A percentile compares a stretch with the other conserved stretches of the same genome.
Conservation (phyloP, 2,888 invertebrate species). For the Darwinula stevensoni region DNA sequence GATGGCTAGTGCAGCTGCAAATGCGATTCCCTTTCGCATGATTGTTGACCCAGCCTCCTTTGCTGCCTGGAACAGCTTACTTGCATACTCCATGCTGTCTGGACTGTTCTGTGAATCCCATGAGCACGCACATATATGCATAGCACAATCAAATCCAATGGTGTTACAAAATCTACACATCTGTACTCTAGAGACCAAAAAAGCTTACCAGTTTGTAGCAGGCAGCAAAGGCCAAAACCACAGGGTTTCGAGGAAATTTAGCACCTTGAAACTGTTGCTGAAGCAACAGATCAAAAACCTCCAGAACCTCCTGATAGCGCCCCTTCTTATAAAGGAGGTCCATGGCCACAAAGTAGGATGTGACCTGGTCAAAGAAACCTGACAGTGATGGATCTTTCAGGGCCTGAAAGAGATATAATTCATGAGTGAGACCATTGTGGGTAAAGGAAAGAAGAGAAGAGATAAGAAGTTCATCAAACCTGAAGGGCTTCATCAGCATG, state of each 20-base stretch:
- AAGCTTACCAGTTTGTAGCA: conserved; percentile 51
- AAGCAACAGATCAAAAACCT: conserved; percentile 28
- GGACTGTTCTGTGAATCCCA: conserved; percentile 45
- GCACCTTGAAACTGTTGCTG: conserved; percentile 28
- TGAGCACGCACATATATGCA: no score
- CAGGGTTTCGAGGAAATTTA: conserved; percentile 32
- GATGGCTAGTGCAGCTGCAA: conserved; percentile 32
- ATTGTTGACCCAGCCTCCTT: conserved; percentile 24
- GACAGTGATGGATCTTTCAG: conserved; percentile 28
- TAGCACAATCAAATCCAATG: no score
- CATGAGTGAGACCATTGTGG: not conserved
- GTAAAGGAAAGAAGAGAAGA: not conserved
- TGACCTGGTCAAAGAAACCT: conserved; percentile 39
- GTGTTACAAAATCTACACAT: no score
- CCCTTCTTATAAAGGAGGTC: conserved; percentile 35
- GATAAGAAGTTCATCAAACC: conserved; percentile 12
- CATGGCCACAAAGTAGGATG: conserved; percentile 32
- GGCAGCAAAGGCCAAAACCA: conserved; percentile 32
- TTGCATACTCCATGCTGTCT: conserved; percentile 30
- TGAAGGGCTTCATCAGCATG: conserved; percentile 32
- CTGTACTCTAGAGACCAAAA: no score
- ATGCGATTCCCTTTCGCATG: conserved; percentile 28
- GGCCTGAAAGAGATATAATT: conserved; percentile 20
- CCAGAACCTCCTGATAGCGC: conserved; percentile 32
- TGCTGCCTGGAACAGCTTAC: conserved; percentile 28